Evolutionary conservation across 2,797 vertebrate genomes (phyloP).

Genomic region (Epinephelus awoara): DNA sequence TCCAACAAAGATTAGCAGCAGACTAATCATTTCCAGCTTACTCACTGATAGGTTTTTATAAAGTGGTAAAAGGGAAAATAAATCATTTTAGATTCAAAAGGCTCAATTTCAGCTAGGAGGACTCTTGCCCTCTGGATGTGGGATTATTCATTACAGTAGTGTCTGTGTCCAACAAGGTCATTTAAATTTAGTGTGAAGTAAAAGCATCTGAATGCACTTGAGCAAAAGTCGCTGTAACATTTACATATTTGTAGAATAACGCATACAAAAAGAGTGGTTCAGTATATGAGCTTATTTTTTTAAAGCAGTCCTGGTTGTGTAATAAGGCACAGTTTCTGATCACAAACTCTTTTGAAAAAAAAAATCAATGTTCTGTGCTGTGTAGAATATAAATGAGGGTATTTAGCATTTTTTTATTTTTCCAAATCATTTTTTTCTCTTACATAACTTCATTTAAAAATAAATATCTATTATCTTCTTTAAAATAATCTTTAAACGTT

Average conservation of each 20-base stretch:
- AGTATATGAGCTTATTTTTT: conserved; percentile 34
- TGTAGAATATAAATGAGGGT: conserved; percentile 64
- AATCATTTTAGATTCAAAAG: conserved; percentile 46
- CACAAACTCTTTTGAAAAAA: conserved; percentile 32
- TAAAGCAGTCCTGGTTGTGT: conserved; percentile 43
- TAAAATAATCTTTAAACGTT: conserved; percentile 80
- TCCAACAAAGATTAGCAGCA: conserved; percentile 70
- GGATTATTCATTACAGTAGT: conserved; percentile 44
- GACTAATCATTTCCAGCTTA: conserved; percentile 61
- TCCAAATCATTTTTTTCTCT: conserved; percentile 68
- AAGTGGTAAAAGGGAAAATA: conserved; percentile 36
- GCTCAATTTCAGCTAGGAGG: conserved; percentile 46
- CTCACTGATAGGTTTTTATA: conserved; percentile 48
- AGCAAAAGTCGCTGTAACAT: conserved; percentile 47
- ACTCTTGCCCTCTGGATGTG: conserved; percentile 39
- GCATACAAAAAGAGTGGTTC: conserved; percentile 40
- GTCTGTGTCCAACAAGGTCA: conserved; percentile 34
- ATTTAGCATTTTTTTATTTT: conserved; percentile 52
- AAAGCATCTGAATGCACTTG: conserved; percentile 49
- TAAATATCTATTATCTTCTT: conserved; percentile 86
- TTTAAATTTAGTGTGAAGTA: conserved; percentile 25
- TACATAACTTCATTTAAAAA: conserved; percentile 86
- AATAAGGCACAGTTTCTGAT: conserved; percentile 63
- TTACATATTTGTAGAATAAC: conserved; percentile 54
- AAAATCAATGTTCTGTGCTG: conserved; percentile 48